Conservation (phyloP, 2,797 vertebrate species). For the Melanotaenia boesemani region DNA sequence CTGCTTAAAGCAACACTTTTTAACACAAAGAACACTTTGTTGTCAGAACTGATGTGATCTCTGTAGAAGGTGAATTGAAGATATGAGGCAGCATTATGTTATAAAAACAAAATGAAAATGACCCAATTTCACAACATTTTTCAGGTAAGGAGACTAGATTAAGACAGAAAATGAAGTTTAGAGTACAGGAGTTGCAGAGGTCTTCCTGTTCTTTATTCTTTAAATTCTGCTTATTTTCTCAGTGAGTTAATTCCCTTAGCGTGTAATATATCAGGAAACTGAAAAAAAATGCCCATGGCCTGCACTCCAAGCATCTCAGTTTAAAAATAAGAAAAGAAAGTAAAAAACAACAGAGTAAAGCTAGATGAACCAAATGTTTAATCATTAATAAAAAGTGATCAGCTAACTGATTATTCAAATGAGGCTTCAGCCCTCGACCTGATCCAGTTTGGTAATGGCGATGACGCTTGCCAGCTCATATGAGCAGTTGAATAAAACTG, state of each 20-base stretch:
- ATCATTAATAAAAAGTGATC: constrained; percentile 23
- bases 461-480: constrained; percentile 11
- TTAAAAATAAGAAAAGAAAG: no score
- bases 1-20: no score
- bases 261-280: neutral
- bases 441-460: neutral
- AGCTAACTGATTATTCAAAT: constrained; percentile 20
- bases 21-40: neutral
- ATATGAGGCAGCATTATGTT: neutral
- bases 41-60: neutral
- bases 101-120: neutral
- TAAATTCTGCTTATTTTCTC: neutral
- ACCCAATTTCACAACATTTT: neutral
- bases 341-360: neutral
- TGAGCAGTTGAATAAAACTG: constrained; percentile 46
- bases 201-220: neutral
- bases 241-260: neutral
- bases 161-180: neutral
- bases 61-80: neutral
- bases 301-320: neutral
- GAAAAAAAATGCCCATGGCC: neutral
- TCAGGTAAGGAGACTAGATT: neutral
- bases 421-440: constrained; percentile 6
- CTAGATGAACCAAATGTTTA: neutral
- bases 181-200: neutral